A percentile compares a stretch with the other conserved stretches of the same genome.
Conservation (phyloP, 2,113 vertebrate species). For the Phaethon lepturus region DNA sequence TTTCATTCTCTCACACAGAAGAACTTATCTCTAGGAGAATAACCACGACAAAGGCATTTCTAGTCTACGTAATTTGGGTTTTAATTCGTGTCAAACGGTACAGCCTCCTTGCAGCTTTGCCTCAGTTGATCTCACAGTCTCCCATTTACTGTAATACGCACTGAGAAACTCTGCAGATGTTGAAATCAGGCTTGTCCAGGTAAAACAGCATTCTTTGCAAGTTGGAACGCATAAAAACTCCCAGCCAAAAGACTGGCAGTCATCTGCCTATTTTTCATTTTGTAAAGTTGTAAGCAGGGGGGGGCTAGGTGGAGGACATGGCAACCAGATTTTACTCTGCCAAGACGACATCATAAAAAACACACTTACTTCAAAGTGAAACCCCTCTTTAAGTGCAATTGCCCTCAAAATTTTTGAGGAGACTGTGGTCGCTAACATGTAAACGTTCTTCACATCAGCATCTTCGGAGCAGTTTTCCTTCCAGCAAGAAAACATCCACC, state of each 20-base stretch:
- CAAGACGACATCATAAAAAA: rapidly evolving
- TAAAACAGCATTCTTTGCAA: neutral
- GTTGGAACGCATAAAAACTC: neutral
- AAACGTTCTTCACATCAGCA: slow-evolving; percentile 76
- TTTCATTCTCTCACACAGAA: neutral
- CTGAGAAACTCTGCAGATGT: neutral
- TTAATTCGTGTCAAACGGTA: no score
- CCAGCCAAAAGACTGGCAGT: neutral
- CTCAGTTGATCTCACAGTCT: rapidly evolving
- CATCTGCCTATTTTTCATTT: neutral
- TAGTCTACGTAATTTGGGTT: neutral
- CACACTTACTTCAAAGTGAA: slow-evolving; percentile 88
- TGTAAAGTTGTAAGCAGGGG: rapidly evolving
- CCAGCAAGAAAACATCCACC: slow-evolving; percentile 96
- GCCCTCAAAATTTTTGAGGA: slow-evolving; percentile 92
- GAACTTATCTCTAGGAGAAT: neutral
- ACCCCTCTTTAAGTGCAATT: slow-evolving; percentile 87
- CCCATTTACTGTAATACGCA: rapidly evolving
- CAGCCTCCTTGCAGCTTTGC: neutral
- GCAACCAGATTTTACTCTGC: neutral
- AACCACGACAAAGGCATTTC: neutral
- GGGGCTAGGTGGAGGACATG: rapidly evolving
- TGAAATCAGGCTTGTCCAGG: neutral
- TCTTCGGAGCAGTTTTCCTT: slow-evolving; percentile 73
- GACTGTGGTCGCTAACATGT: slow-evolving; percentile 93